These are phyloP conservation scores for Chymomyza fuscimana DNA, from an alignment of 2,888 invertebrate species.

Conservation along the genomic window DNA sequence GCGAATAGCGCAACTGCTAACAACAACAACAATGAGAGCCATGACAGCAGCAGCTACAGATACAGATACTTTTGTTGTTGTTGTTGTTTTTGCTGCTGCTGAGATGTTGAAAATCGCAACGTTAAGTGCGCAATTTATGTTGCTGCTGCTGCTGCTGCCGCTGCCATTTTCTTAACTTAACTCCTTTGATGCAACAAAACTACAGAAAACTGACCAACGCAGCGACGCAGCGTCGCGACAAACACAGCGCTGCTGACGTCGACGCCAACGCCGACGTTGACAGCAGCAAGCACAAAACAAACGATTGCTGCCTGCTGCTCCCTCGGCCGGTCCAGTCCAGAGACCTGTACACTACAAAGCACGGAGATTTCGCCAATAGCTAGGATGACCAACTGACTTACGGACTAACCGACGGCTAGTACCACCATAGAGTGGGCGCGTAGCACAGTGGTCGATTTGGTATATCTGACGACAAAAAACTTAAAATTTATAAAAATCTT, in stretches of 20 bases:
- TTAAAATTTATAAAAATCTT: too few relatives aligned
- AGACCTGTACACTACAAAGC: not conserved
- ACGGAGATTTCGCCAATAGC: not conserved
- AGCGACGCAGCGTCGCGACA: conserved; percentile 41
- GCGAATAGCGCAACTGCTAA: conserved; percentile 10
- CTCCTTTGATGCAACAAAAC: conserved; percentile 27
- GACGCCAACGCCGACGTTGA: conserved; percentile 6
- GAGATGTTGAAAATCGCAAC: conserved; percentile 66
- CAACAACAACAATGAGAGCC: conserved; percentile 14
- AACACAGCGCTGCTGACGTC: conserved; percentile 23
- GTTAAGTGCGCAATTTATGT: conserved; percentile 70
- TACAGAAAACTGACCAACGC: conserved; percentile 40
- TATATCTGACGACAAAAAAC: too few relatives aligned
- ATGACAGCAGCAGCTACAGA: conserved; percentile 18
- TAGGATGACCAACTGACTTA: not conserved
- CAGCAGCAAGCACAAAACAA: conserved; percentile 54
- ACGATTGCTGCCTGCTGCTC: conserved; percentile 26
- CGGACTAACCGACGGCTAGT: not conserved
- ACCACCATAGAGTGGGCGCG: not conserved
- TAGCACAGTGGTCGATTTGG: too few relatives aligned
- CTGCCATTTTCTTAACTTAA: conserved; percentile 22
- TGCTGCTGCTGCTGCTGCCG: conserved; percentile 34
- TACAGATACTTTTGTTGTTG: conserved; percentile 15
- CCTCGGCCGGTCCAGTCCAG: not conserved
- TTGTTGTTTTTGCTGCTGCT: not conserved